Evolutionary conservation across 2,888 invertebrate genomes (phyloP).

Genomic region (Drosophila quinaria): DNA sequence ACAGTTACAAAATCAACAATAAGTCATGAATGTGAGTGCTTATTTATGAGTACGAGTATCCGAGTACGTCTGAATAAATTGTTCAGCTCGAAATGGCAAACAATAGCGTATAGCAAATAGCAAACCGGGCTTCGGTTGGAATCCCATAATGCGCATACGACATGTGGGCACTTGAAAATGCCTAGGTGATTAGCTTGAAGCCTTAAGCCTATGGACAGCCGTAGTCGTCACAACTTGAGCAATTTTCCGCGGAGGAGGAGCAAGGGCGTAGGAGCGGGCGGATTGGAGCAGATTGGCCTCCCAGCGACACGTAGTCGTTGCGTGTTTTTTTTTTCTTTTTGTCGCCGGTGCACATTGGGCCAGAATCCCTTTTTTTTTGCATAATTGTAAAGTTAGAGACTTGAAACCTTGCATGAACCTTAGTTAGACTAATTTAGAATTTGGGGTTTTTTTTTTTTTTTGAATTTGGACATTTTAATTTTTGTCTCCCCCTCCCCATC

Average conservation of each 20-base stretch:
- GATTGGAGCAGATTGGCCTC: conserved; percentile 31
- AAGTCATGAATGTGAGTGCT: conserved; percentile 4
- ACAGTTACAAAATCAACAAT: conserved; percentile 23
- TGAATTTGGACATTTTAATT: no score
- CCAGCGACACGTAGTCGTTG: conserved; percentile 38
- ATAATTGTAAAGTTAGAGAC: no score
- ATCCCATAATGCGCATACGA: conserved; percentile 22
- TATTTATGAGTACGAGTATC: neutral
- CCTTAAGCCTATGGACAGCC: conserved; percentile 14
- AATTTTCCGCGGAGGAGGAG: neutral
- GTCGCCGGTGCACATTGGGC: conserved; percentile 27
- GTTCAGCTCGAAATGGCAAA: conserved; percentile 12
- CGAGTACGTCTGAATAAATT: conserved; percentile 11
- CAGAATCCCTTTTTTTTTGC: no score
- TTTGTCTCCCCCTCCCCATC: no score
- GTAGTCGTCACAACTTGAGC: conserved; percentile 1
- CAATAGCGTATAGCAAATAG: conserved; percentile 12
- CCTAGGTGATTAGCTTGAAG: conserved; percentile 32
- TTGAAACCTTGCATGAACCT: no score
- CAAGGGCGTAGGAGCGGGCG: neutral
- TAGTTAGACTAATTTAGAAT: no score
- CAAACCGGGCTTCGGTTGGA: conserved; percentile 5
- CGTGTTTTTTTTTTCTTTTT: conserved; percentile 11
- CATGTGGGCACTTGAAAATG: conserved; percentile 24
- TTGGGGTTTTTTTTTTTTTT: no score